Percentiles rank a stretch among this genome's conserved stretches.
These are phyloP conservation scores for Scopus umbretta DNA, from an alignment of 2,113 vertebrate species.

Conservation along the genomic window DNA sequence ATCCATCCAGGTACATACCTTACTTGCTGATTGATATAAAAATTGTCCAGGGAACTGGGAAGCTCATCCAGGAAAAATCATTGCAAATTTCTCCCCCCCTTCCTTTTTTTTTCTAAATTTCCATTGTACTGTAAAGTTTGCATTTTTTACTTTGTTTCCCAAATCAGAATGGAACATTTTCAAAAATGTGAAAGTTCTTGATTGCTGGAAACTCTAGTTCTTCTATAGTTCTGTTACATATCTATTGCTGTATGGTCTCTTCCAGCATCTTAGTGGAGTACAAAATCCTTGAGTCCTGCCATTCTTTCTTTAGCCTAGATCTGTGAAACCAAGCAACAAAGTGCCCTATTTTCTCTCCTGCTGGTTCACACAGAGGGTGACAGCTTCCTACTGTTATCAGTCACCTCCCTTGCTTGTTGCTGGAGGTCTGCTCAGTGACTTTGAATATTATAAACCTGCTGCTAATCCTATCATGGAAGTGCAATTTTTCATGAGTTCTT, in stretches of 20 bases:
- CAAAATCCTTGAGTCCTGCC: background rate
- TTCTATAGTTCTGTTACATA: background rate
- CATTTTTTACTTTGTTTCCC: background rate
- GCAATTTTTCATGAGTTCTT: background rate
- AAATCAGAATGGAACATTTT: background rate
- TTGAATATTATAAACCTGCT: background rate
- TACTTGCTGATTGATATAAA: background rate
- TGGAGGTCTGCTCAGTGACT: background rate
- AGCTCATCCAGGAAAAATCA: background rate
- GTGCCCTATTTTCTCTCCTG: background rate
- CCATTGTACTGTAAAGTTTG: background rate
- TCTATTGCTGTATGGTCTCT: background rate
- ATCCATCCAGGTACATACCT: background rate
- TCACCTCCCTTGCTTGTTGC: background rate
- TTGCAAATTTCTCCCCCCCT: background rate
- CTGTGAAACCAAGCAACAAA: background rate
- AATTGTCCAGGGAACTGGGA: background rate
- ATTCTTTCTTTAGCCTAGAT: background rate
- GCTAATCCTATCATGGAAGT: background rate
- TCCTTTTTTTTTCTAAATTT: background rate
- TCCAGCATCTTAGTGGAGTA: background rate
- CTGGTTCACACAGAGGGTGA: background rate
- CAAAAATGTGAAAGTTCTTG: background rate
- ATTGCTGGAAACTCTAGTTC: background rate
- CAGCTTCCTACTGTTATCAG: background rate